Conservation (phyloP, 2,797 vertebrate species). For the Rhinatrema bivittatum region DNA sequence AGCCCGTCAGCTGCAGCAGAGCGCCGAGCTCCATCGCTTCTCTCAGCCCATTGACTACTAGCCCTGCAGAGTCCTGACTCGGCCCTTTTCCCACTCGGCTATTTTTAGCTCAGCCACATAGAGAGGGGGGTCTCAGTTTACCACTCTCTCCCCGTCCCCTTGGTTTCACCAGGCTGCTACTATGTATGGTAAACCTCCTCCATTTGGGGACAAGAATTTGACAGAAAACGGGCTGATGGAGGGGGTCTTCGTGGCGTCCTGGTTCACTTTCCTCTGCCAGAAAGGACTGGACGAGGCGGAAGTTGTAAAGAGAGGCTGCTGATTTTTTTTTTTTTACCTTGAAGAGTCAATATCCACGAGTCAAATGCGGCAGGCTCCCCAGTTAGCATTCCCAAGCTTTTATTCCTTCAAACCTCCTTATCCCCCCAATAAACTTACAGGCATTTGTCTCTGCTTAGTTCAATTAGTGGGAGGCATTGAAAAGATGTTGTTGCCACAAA, state of each 20-base stretch:
- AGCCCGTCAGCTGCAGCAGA: conserved; percentile 70
- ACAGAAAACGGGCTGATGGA: background rate
- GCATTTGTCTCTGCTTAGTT: too few relatives aligned
- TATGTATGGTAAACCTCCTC: conserved; percentile 51
- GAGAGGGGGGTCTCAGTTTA: conserved; percentile 57
- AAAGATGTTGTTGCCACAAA: too few relatives aligned
- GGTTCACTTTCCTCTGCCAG: too few relatives aligned
- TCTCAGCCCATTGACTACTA: conserved; percentile 52
- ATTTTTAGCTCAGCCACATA: conserved; percentile 81
- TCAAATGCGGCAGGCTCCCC: conserved; percentile 32
- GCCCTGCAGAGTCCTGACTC: conserved; percentile 48
- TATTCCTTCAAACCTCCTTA: too few relatives aligned
- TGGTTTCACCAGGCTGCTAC: conserved; percentile 31
- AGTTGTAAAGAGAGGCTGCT: conserved; percentile 50
- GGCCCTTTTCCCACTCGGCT: conserved; percentile 37
- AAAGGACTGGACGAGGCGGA: conserved; percentile 22
- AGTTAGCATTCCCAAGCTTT: too few relatives aligned
- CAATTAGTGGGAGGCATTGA: too few relatives aligned
- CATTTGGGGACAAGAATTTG: background rate
- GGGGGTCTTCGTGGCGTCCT: too few relatives aligned
- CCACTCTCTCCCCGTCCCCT: conserved; percentile 2
- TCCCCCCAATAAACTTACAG: too few relatives aligned
- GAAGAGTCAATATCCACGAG: conserved; percentile 48
- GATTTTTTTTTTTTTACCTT: conserved; percentile 60
- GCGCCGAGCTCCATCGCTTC: conserved; percentile 44